Evolutionary conservation across 2,888 invertebrate species (phyloP), one percentile per base, ranked within the genome.

Genomic region (Tinea pellionella): DNA sequence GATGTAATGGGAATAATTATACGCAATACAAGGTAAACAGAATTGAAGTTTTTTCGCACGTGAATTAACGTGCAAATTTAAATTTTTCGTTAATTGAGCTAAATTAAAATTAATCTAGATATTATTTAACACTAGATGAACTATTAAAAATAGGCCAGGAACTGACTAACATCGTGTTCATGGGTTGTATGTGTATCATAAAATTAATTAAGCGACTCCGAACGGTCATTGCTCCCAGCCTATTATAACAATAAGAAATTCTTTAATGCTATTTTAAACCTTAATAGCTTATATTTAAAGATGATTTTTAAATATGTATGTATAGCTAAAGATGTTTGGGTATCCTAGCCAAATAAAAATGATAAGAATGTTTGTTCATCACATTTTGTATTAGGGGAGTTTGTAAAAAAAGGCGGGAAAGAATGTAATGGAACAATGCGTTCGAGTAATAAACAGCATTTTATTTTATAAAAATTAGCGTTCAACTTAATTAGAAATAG

Each of bases 151-250:
- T 47, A 47, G 47, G 16, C 13, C 47, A 47, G 47, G 47, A 47
- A 47, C 47, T 16, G 9, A 13, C 47, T 47, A 37, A 37, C 37
- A 37, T 37, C n/a, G 37, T 2, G n/a, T 55, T 4, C 24, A 24
- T 19, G 55, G 11, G 55, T 19, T 4, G n/a, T n/a, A n/a, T n/a
- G n/a, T n/a, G 16, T 16, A 55, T 55, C 55, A 55, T 55, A 24
- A 55, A 24, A 55, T 55, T 55, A 55, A 55, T 55, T 55, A 55
- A 18, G 55, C 55, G 47, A 55, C 55, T 19, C 3, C 9, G 9
- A 8, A 24, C 55, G 55, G 55, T n/a, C 55, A 13, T 55, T 55
- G 55, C 13, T 55, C 55, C 55, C 55, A 19, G n/a, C 47, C 37
- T 37, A 37, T 37, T 37, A 24, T 37, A 9, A 9, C 37, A 12